A percentile compares a stretch with the other conserved stretches of the same genome.
phyloP scores from a whole-genome alignment of 2,113 vertebrate genomes.

The Stercorarius parasiticus region DNA sequence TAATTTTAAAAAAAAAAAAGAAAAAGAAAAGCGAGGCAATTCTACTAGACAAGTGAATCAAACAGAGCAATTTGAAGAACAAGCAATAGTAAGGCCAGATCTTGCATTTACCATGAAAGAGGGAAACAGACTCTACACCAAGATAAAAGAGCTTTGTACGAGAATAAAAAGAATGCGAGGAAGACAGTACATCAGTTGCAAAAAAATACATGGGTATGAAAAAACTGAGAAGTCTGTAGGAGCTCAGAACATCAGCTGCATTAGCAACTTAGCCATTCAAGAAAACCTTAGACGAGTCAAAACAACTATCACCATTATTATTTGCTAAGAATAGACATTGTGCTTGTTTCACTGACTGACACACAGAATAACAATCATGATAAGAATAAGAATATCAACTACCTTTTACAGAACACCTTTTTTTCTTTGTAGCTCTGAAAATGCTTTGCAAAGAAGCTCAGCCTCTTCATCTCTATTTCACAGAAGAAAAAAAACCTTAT shows the following conservation, averaged over 20 bases:
- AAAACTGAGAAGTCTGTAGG: not conserved
- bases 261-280: slow-evolving; percentile 30
- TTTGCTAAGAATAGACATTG: slow-evolving; percentile 50
- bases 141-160: not conserved
- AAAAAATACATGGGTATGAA: slow-evolving; percentile 21
- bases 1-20: not conserved
- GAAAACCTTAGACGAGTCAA: slow-evolving; percentile 46
- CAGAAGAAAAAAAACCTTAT: not conserved
- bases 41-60: not conserved
- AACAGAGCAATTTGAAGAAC: not conserved
- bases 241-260: slow-evolving; percentile 47
- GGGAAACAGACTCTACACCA: not conserved
- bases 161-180: not conserved
- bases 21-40: not conserved
- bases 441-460: not conserved
- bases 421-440: not conserved
- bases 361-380: not conserved
- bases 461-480: slow-evolving; percentile 20
- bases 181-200: not conserved
- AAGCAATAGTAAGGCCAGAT: not conserved
- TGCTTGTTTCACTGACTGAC: slow-evolving; percentile 21
- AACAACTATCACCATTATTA: slow-evolving; percentile 39
- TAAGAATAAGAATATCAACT: slow-evolving; percentile 25
- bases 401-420: not conserved
- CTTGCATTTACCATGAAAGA: not conserved